Evolutionary conservation across 2,888 invertebrate genomes (phyloP), one percentile per base, ranked within the genome.

Genomic region (Psococerastis gibbosa): DNA sequence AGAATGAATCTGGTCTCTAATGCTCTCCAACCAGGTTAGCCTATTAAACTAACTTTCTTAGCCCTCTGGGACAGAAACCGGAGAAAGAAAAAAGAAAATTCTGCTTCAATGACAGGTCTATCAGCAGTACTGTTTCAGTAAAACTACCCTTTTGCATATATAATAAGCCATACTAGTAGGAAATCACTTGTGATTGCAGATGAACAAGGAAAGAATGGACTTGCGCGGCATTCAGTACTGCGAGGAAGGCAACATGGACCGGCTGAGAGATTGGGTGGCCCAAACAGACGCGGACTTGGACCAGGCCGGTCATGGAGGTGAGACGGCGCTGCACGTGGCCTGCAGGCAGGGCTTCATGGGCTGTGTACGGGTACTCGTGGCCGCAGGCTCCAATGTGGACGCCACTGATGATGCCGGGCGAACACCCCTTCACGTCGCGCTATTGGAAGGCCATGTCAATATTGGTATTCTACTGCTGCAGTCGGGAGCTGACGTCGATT

Each of bases 291-390:
- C 22, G 9, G 38, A 38, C 6, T 17, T 38, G 9, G 38, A 38
- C 20, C 38, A 38, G 9, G 11, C 38, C 6, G 22, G 22, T 6
- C 54, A 75, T 73, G 67, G 66, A 53, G 68, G 68, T 34, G 75
- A 77, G 53, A 68, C 71, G 22, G 65, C 73, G 15, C 57, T 75
- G 35, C 75, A 75, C 54, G 63, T 73, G 45, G 73, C 75, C 16
- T 68, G 71, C 41, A 49, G 49, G 17, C 50, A 49, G 47, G 53
- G 52, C 2, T 49, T 51, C 35, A 32, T 51, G 13, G 48, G 49
- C 3, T 51, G 52, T 34, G 51, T 51, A 1, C 49, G 48, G 35
- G 47, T 46, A n/a, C 47, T 53, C 9, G 48, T 53, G 2, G 53
- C 52, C 42, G 16, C 38, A 5, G 38, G 38, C 4, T 16, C 38